These are phyloP conservation scores for Congeria kusceri DNA, from an alignment of 2,888 invertebrate genomes.

Conservation along the genomic window DNA sequence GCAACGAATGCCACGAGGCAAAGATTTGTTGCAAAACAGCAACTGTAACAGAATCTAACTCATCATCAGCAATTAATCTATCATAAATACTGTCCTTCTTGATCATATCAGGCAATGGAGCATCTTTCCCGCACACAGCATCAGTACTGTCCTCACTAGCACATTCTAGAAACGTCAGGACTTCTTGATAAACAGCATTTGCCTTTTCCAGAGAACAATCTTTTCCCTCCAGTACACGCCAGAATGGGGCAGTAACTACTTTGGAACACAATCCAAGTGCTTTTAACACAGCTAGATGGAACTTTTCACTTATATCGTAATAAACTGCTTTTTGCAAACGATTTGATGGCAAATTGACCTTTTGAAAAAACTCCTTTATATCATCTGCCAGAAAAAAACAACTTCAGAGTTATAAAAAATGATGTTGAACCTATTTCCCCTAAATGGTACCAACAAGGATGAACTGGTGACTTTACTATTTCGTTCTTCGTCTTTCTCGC, in stretches of 20 bases:
- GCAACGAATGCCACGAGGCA: conserved; percentile 19
- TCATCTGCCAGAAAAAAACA: conserved; percentile 14
- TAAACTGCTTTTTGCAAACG: conserved; percentile 40
- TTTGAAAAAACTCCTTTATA: conserved; percentile 31
- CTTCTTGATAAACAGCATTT: conserved; percentile 32
- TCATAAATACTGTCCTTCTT: conserved; percentile 34
- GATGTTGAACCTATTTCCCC: conserved; percentile 20
- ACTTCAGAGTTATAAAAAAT: conserved; percentile 15
- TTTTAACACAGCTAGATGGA: conserved; percentile 24
- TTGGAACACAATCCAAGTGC: conserved; percentile 48
- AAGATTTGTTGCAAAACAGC: conserved; percentile 38
- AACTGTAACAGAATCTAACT: conserved; percentile 18
- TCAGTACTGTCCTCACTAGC: conserved; percentile 26
- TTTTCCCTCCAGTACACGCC: conserved; percentile 43
- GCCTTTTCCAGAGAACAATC: conserved; percentile 44
- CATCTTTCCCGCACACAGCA: conserved; percentile 11
- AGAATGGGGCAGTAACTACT: conserved; percentile 49
- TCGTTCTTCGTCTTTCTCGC: background rate
- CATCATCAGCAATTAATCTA: conserved; percentile 24
- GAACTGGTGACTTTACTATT: background rate
- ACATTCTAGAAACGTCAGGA: conserved; percentile 19
- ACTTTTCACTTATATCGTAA: conserved; percentile 29
- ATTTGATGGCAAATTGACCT: conserved; percentile 30
- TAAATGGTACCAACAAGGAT: background rate
- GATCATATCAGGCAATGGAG: conserved; percentile 29